Base-by-base conservation (phyloP, 2,888 invertebrate genomes). In the Hydriomena furcata region DNA sequence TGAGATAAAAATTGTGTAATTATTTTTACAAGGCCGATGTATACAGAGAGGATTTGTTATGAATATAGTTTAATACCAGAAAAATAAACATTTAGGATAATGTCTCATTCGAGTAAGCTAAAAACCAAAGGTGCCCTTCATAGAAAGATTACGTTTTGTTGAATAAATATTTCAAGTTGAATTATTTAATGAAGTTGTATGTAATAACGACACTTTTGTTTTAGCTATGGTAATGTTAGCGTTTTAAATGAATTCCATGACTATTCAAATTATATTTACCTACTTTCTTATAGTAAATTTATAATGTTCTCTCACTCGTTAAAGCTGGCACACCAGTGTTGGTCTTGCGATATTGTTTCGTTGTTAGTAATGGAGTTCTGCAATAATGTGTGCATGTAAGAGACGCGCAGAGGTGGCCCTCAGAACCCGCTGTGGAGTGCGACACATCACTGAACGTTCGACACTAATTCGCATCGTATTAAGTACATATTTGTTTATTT, bases 111-210 rank as follows among this genome's bases (percentile, higher is more conserved):
- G 88, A 84, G 76, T 93, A 94, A 94, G 94, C 94, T 94, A 93
- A 92, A 94, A 94, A 95, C 94, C 95, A 95, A 95, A 95, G 94
- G 94, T 95, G 94, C 95, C 95, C 94, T 94, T 92, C 92, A 91
- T 89, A 90, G 85, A 88, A 87, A 82, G 84, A 88, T 87, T 89
- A 89, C 88, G 88, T 90, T 90, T 86, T 90, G 89, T 90, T 90
- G 82, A 82, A 83, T 83, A 82, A 57, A 87, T 88, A 84, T 85
- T 87, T 88, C 88, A 85, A 87, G 88, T 88, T 88, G 77, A 87
- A 86, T 88, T 79, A 82, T 87, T 87, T 85, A 79, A 86, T 83
- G 78, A 82, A 87, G 79, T 88, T 89, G 88, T 88, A 84, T 82
- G 76, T 85, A 86, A 85, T 79, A 80, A 84, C 81, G 76, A 84